Evolutionary conservation across 2,113 vertebrate genomes (phyloP).

Genomic region (Serinus canaria): DNA sequence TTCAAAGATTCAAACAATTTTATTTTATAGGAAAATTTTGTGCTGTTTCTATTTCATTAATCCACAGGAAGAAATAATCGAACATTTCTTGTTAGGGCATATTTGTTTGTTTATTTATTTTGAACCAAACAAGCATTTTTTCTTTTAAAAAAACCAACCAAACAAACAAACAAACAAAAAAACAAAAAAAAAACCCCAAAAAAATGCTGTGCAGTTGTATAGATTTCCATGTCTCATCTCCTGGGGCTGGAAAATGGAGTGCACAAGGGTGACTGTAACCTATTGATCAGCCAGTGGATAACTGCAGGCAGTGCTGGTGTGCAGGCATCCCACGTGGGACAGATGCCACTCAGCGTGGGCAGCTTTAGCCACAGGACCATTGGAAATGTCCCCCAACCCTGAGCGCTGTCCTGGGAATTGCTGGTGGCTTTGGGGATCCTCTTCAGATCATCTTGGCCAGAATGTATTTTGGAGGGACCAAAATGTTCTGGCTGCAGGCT

Average conservation of each 20-base stretch:
- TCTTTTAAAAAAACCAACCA: not conserved
- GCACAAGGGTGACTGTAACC: not conserved
- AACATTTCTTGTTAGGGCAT: not conserved
- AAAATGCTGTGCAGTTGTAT: not conserved
- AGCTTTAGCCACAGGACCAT: not conserved
- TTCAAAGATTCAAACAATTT: not conserved
- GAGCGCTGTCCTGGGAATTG: rapidly evolving
- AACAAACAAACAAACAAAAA: too few species aligned
- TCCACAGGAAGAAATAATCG: not conserved
- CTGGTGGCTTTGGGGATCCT: not conserved
- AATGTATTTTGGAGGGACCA: not conserved
- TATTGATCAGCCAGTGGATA: not conserved
- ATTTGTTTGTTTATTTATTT: not conserved
- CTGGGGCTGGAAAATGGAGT: not conserved
- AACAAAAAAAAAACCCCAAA: not conserved
- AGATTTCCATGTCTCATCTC: not conserved
- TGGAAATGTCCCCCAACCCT: rapidly evolving
- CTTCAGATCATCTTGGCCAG: not conserved
- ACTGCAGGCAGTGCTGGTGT: not conserved
- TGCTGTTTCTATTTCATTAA: not conserved
- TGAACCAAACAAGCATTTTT: not conserved
- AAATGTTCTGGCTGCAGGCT: not conserved
- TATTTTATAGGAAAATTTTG: not conserved
- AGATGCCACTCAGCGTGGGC: not conserved
- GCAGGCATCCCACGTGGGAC: not conserved